Evolutionary conservation across 2,888 invertebrate species (phyloP), one percentile per base, ranked within the genome.

Genomic region (Drosophila peninsularis): DNA sequence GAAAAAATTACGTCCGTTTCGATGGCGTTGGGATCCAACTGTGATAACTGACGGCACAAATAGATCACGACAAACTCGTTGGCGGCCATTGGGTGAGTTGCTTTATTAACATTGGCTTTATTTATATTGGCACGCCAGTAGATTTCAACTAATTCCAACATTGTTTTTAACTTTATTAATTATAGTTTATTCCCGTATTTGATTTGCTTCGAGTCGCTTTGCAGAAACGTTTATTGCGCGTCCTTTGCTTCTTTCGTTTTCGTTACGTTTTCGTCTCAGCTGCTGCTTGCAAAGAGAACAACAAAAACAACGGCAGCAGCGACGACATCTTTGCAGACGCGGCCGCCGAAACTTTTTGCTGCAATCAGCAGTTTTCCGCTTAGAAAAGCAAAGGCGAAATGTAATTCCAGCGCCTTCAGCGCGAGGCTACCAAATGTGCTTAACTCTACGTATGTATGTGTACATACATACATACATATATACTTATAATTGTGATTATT

Each of bases 131-230:
- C n/a, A 10, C 75, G 88, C 45, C 90, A 84, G 78, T 87, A 91
- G 54, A 91, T 91, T 77, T 90, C 81, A 42, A 91, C 78, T 17
- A 73, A 56, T 75, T 91, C 90, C 73, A 90, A 75, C 66, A 78
- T 79, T 0, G 2, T 27, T 6, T 30, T 49, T 7, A 3, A 7
- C 4, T 45, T 32, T 39, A 30, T 37, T 37, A 21, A 10, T 5
- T 24, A 21, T 21, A 11, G 27, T 30, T 41, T 41, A 11, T 47
- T 9, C 30, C 5, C 14, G 19, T 14, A 0, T 13, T 27, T 7
- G n/a, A 17, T 37, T 27, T 17, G 14, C 37, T 0, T 0, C 14
- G 17, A 14, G 47, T 37, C 32, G 9, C 32, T 44, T 5, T 11
- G 4, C n/a, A 47, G 42, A 41, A 19, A 42, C 39, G 34, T 30